Percentiles rank a stretch among this genome's conserved stretches.
These are phyloP conservation scores for Platichthys flesus DNA, from an alignment of 2,113 vertebrate genomes.

Conservation along the genomic window DNA sequence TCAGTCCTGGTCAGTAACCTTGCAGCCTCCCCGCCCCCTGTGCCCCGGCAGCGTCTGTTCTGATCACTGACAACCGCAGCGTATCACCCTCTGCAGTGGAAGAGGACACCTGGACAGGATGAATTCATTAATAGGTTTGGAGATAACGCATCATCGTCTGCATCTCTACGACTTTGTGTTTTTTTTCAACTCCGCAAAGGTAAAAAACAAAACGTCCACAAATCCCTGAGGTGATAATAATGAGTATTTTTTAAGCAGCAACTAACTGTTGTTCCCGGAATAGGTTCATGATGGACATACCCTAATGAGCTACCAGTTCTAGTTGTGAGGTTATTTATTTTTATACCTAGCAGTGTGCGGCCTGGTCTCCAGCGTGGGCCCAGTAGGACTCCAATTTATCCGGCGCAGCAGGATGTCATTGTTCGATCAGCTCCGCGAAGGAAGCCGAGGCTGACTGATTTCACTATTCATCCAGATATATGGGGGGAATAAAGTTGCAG, in stretches of 20 bases:
- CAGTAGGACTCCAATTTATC: constrained; percentile 82
- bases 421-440: constrained; percentile 73
- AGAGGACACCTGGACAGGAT: constrained; percentile 26
- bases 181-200: constrained; percentile 19
- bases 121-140: constrained; percentile 23
- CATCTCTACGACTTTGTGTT: constrained; percentile 6
- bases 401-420: constrained; percentile 77
- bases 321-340: constrained; percentile 45
- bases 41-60: background rate
- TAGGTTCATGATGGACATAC: constrained; percentile 64
- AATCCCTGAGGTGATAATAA: constrained; percentile 39
- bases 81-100: constrained; percentile 40
- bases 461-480: constrained; percentile 57
- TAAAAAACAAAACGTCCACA: background rate
- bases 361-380: constrained; percentile 68
- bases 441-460: constrained; percentile 63
- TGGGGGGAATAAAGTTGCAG: constrained; percentile 40
- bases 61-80: constrained; percentile 45
- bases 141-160: constrained; percentile 42
- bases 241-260: constrained; percentile 53
- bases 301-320: constrained; percentile 55
- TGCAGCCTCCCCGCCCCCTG: background rate
- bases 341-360: constrained; percentile 28
- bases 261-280: constrained; percentile 49
- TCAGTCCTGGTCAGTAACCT: background rate